phyloP scores from a whole-genome alignment of 2,113 vertebrate genomes.

The Cranoglanis bouderius region DNA sequence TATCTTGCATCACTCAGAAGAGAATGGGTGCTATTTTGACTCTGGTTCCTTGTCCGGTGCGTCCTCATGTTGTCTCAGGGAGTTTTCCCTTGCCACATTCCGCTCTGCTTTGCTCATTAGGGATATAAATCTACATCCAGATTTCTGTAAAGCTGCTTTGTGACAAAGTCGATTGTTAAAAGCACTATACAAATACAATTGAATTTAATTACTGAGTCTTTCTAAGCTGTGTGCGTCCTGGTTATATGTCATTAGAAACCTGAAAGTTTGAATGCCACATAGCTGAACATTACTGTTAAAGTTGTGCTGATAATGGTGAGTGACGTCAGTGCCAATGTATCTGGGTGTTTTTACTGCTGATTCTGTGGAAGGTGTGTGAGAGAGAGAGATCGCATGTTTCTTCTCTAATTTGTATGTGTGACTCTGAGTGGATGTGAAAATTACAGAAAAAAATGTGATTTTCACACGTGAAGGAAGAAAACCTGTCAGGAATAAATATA shows the following conservation, averaged over 20 bases:
- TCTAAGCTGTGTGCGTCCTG: background rate
- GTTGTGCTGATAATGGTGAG: background rate
- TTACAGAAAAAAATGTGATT: constrained; percentile 17
- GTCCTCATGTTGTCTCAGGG: background rate
- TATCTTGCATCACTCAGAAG: background rate
- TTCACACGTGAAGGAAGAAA: background rate
- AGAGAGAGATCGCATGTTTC: background rate
- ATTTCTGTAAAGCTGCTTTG: background rate
- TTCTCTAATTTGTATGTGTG: constrained; percentile 25
- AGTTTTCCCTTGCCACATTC: background rate
- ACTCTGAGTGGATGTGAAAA: constrained; percentile 17
- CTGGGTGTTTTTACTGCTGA: background rate
- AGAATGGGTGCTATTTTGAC: background rate
- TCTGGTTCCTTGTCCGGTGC: background rate
- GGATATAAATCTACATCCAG: background rate
- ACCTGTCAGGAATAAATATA: background rate
- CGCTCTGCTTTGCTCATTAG: background rate
- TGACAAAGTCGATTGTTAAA: background rate
- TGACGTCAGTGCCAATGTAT: background rate
- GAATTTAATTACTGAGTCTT: background rate
- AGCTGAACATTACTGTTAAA: background rate
- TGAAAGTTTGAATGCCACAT: background rate
- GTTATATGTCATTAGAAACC: background rate
- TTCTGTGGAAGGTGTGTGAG: background rate
- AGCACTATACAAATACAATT: background rate